Evolutionary conservation across 2,113 vertebrate genomes (phyloP).

Genomic region (Barnardius zonarius): DNA sequence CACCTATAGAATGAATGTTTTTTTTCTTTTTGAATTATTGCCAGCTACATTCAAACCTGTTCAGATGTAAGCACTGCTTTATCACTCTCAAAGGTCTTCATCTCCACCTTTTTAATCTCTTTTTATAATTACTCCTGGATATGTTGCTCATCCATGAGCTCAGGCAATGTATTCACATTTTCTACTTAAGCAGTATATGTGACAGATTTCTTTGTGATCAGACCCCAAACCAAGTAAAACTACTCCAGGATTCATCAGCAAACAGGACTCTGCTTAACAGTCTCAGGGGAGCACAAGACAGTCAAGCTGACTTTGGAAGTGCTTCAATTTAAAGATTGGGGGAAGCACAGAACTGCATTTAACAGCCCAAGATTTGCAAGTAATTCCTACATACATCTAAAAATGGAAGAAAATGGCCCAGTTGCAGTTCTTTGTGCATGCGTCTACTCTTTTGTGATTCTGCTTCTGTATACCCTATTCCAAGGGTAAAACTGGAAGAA

Average conservation of each 20-base stretch:
- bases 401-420: not conserved
- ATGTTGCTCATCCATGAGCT: not conserved
- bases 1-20: not conserved
- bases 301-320: not conserved
- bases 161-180: not conserved
- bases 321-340: not conserved
- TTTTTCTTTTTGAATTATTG: not conserved
- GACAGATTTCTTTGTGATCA: not conserved
- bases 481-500: not conserved
- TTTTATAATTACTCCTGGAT: not conserved
- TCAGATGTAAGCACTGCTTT: not conserved
- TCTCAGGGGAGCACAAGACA: not conserved
- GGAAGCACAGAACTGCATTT: not conserved
- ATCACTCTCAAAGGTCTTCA: not conserved
- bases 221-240: not conserved
- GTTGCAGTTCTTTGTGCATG: not conserved
- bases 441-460: not conserved
- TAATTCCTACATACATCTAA: not conserved
- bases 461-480: not conserved
- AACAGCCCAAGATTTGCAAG: not conserved
- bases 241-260: not conserved
- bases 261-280: not conserved
- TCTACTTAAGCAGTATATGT: not conserved
- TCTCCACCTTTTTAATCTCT: not conserved
- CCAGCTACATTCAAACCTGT: not conserved